Conservation (phyloP, 2,113 vertebrate species). For the Microcebus griseorufus region DNA sequence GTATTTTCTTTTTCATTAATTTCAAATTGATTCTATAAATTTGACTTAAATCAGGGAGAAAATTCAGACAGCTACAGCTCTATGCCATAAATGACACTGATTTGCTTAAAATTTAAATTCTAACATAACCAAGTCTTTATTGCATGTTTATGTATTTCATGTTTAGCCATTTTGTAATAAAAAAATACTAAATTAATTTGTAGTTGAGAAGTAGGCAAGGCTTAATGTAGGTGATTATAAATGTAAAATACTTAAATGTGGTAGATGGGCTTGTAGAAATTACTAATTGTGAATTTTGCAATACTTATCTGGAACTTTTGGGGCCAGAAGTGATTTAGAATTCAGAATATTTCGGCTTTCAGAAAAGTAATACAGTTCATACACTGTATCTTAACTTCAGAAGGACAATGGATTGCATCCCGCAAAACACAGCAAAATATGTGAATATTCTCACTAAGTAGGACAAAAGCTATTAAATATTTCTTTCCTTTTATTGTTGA, state of each 20-base stretch:
- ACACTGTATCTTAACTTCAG: background rate
- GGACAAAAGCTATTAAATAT: background rate
- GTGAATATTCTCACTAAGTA: background rate
- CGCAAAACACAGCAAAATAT: background rate
- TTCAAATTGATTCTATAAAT: background rate
- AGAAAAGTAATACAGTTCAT: background rate
- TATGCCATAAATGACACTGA: background rate
- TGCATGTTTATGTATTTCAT: background rate
- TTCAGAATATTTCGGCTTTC: background rate
- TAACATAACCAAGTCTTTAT: background rate
- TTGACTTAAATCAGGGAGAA: background rate
- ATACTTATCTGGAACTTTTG: background rate
- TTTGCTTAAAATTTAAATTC: slow-evolving; percentile 36
- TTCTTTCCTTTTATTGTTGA: background rate
- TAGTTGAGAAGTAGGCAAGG: background rate
- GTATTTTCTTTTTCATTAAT: background rate
- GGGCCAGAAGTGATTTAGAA: background rate
- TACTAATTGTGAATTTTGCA: background rate
- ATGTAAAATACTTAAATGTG: background rate
- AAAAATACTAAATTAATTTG: background rate
- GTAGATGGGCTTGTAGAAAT: background rate
- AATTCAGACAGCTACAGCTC: background rate
- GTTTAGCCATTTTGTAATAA: background rate
- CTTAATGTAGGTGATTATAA: background rate
- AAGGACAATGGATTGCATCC: background rate